A percentile compares a stretch with the other conserved stretches of the same genome.
phyloP scores from a whole-genome alignment of 2,797 vertebrate species.

The Hippocampus kuda region DNA sequence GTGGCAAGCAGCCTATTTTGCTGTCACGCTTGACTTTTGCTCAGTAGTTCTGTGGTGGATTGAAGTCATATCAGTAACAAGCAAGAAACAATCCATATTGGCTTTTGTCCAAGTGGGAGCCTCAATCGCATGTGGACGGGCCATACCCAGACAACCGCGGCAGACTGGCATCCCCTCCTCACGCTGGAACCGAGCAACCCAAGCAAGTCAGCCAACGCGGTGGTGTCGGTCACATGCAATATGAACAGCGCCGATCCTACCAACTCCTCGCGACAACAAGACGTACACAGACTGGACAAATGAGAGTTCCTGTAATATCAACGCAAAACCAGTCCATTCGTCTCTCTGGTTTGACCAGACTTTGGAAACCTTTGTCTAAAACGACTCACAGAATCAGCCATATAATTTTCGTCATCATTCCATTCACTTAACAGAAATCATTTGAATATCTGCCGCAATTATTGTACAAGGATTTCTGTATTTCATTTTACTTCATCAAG shows the following conservation, averaged over 20 bases:
- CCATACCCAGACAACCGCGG: neutral
- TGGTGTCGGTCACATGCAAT: neutral
- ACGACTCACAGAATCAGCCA: neutral
- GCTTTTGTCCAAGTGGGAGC: neutral
- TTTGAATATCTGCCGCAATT: neutral
- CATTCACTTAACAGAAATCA: neutral
- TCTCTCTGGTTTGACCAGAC: neutral
- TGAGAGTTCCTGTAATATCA: neutral
- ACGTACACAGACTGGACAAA: neutral
- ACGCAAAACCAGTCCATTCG: neutral
- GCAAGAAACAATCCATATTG: neutral
- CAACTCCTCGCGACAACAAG: neutral
- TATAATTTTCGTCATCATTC: neutral
- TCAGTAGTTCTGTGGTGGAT: neutral
- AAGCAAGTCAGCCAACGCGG: neutral
- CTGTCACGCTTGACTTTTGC: neutral
- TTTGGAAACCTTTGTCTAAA: neutral
- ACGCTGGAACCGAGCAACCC: neutral
- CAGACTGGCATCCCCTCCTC: neutral
- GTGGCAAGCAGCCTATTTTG: constrained; percentile 1
- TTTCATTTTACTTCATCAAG: neutral
- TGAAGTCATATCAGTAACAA: constrained; percentile 2
- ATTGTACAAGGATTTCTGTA: neutral
- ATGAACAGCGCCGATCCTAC: neutral
- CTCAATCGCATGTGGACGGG: neutral